Conservation (phyloP, 2,888 invertebrate species). For the Melieria crassipennis region DNA sequence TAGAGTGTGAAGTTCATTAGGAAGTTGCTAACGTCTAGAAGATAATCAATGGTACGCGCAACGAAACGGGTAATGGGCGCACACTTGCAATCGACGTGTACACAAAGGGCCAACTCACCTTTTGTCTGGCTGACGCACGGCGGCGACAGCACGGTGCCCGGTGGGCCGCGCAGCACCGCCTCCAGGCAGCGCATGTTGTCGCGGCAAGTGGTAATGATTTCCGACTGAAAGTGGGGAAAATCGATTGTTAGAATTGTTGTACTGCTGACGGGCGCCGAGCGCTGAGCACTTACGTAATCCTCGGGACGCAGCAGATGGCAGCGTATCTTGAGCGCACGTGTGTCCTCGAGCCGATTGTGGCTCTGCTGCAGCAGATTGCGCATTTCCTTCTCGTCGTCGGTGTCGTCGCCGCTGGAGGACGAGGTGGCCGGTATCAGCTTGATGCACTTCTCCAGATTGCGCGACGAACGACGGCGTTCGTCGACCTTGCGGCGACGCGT, state of each 20-base stretch:
- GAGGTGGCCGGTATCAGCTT: slow-evolving; percentile 60
- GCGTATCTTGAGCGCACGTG: slow-evolving; percentile 63
- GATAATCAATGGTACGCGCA: slow-evolving; percentile 61
- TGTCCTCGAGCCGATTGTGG: slow-evolving; percentile 62
- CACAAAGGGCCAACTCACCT: slow-evolving; percentile 67
- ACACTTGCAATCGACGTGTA: slow-evolving; percentile 60
- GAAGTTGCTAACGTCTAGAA: slow-evolving; percentile 60
- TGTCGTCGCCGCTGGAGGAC: slow-evolving; percentile 60
- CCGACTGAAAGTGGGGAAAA: slow-evolving; percentile 71
- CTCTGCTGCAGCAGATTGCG: slow-evolving; percentile 62
- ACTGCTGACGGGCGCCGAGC: not conserved
- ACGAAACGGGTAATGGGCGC: slow-evolving; percentile 65
- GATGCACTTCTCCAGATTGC: slow-evolving; percentile 64
- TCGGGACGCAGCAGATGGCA: slow-evolving; percentile 65
- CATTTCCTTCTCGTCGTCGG: slow-evolving; percentile 65
- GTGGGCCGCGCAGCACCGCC: slow-evolving; percentile 71
- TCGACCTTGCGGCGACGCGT: slow-evolving; percentile 62
- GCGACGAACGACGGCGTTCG: slow-evolving; percentile 63
- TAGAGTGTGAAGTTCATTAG: slow-evolving; percentile 61
- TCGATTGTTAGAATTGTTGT: not conserved
- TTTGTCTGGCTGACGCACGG: slow-evolving; percentile 71
- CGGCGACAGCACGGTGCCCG: slow-evolving; percentile 68
- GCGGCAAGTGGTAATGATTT: slow-evolving; percentile 84
- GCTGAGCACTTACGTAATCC: slow-evolving; percentile 63
- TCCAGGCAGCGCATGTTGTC: slow-evolving; percentile 86